Conservation (phyloP, 2,888 invertebrate genomes). For the Xanthia togata region DNA sequence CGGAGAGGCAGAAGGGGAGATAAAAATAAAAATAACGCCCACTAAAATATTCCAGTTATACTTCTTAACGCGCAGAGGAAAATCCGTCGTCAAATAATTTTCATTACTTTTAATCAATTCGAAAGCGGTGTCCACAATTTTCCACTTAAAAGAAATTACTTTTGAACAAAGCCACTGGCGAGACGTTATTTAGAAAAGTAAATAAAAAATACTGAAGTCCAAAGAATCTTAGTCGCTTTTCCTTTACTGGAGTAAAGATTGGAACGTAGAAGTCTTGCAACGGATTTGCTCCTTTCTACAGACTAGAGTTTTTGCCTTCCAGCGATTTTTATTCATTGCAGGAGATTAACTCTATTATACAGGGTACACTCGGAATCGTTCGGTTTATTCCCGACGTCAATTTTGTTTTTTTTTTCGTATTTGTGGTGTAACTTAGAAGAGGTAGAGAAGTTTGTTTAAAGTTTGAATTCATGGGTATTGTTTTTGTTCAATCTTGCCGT, state of each 20-base stretch:
- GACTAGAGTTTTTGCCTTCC: slow-evolving; percentile 22
- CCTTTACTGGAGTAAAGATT: slow-evolving; percentile 46
- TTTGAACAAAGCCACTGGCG: slow-evolving; percentile 53
- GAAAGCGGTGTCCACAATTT: slow-evolving; percentile 57
- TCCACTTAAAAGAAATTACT: slow-evolving; percentile 64
- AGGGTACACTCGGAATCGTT: slow-evolving; percentile 13
- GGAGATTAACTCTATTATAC: slow-evolving; percentile 50
- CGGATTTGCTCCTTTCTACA: slow-evolving; percentile 34
- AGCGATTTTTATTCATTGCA: slow-evolving; percentile 44
- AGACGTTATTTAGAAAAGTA: slow-evolving; percentile 63
- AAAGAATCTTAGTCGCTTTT: slow-evolving; percentile 54
- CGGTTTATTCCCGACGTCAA: slow-evolving; percentile 22
- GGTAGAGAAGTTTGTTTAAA: slow-evolving; percentile 1
- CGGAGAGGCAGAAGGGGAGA: neutral
- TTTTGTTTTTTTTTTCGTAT: slow-evolving; percentile 22
- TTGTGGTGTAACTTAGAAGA: slow-evolving; percentile 12
- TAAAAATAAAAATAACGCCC: neutral
- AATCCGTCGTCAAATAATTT: slow-evolving; percentile 40
- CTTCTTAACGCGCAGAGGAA: slow-evolving; percentile 11
- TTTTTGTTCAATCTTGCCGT: neutral
- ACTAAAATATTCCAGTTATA: slow-evolving; percentile 12
- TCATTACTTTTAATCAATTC: slow-evolving; percentile 59
- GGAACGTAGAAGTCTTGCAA: slow-evolving; percentile 31
- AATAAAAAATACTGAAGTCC: slow-evolving; percentile 67
- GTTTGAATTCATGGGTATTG: slow-evolving; percentile 1